A percentile compares a stretch with the other conserved stretches of the same genome.
These are phyloP conservation scores for Hirtodrosophila duncani DNA, from an alignment of 2,888 invertebrate genomes.

Conservation along the genomic window DNA sequence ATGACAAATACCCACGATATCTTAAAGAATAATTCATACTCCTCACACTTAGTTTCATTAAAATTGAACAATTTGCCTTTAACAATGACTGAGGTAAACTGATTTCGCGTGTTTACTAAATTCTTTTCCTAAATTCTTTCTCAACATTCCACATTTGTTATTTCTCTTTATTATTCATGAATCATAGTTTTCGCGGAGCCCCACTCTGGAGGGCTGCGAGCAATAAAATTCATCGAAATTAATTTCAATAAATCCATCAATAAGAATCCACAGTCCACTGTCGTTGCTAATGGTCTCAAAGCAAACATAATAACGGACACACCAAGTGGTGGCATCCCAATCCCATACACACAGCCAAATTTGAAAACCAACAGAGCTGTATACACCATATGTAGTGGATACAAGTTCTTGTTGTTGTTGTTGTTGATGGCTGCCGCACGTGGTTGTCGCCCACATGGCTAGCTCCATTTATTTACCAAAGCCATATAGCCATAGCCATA, in stretches of 20 bases:
- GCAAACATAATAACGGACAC: conserved; percentile 20
- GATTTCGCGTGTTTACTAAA: not conserved
- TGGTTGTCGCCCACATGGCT: conserved; percentile 33
- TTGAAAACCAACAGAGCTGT: conserved; percentile 9
- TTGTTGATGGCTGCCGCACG: conserved; percentile 24
- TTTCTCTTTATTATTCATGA: conserved; percentile 13
- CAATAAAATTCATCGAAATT: conserved; percentile 49
- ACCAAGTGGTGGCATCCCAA: conserved; percentile 7
- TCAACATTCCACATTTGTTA: not conserved
- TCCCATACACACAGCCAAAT: conserved; percentile 11
- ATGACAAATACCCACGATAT: no score
- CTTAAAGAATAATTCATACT: no score
- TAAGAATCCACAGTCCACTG: conserved; percentile 23
- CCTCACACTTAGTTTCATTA: no score
- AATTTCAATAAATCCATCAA: conserved; percentile 68
- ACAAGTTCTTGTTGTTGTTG: conserved; percentile 6
- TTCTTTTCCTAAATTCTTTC: not conserved
- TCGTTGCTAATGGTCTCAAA: conserved; percentile 32
- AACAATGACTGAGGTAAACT: no score
- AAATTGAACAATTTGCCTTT: no score
- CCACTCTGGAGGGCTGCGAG: conserved; percentile 10
- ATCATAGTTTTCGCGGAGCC: conserved; percentile 8
- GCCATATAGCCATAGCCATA: conserved; percentile 27
- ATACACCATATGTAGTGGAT: conserved; percentile 21
- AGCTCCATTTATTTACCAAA: conserved; percentile 11